phyloP scores from a whole-genome alignment of 2,797 vertebrate species.

The Crenichthys baileyi region DNA sequence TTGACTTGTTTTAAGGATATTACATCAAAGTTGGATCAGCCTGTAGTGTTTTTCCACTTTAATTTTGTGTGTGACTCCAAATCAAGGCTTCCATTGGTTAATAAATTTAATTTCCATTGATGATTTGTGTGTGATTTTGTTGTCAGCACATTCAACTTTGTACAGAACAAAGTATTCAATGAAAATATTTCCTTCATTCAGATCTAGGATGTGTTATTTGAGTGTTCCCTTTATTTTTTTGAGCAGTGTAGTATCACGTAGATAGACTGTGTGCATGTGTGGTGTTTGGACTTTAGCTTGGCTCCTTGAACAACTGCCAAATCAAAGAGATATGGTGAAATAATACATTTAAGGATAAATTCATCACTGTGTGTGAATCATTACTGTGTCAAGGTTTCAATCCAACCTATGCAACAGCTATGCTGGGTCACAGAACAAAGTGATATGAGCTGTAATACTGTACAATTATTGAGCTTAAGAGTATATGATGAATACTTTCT shows the following conservation, averaged over 20 bases:
- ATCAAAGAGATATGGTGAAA: conserved; percentile 7
- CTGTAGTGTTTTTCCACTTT: too few relatives aligned
- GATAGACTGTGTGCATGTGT: not conserved
- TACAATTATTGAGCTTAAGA: not conserved
- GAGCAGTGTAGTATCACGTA: not conserved
- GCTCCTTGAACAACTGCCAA: not conserved
- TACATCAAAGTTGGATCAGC: too few relatives aligned
- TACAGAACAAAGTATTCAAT: too few relatives aligned
- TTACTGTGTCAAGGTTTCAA: not conserved
- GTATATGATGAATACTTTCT: not conserved
- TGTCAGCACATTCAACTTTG: too few relatives aligned
- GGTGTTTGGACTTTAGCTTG: not conserved
- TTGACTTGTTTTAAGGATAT: too few relatives aligned
- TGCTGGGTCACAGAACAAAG: not conserved
- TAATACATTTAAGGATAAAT: conserved; percentile 29
- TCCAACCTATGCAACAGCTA: not conserved
- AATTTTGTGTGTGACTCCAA: too few relatives aligned
- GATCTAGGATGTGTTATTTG: too few relatives aligned
- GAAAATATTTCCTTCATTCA: too few relatives aligned
- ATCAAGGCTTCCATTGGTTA: too few relatives aligned
- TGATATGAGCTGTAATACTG: not conserved
- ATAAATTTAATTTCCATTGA: too few relatives aligned
- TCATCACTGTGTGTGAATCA: not conserved
- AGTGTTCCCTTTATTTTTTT: too few relatives aligned
- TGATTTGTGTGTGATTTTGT: too few relatives aligned